Evolutionary conservation across 2,888 invertebrate genomes (phyloP).

Genomic region (Gnatocerus cornutus): DNA sequence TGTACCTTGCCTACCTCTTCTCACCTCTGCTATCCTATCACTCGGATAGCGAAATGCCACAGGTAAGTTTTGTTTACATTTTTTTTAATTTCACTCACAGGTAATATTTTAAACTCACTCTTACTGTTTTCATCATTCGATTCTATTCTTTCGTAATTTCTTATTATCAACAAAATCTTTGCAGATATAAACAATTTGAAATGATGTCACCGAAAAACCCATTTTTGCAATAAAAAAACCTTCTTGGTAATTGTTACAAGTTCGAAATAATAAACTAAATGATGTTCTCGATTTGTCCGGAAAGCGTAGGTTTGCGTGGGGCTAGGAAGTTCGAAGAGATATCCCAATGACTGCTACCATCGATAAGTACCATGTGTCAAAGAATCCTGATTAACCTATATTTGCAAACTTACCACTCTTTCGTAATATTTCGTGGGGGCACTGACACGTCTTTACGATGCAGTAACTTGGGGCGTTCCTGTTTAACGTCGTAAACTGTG

Average conservation of each 20-base stretch:
- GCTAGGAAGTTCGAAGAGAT: slow-evolving; percentile 42
- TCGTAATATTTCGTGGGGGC: slow-evolving; percentile 25
- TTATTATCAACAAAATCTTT: background rate
- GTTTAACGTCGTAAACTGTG: slow-evolving; percentile 22
- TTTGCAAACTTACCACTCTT: slow-evolving; percentile 29
- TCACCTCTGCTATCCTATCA: slow-evolving; percentile 59
- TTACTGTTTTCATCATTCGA: background rate
- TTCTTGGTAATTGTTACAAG: slow-evolving; percentile 19
- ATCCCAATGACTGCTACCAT: slow-evolving; percentile 23
- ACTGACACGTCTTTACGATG: slow-evolving; percentile 32
- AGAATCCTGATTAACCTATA: slow-evolving; percentile 42
- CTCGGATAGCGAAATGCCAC: slow-evolving; percentile 60
- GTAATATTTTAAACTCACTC: background rate
- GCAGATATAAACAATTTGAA: background rate
- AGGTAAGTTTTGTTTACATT: slow-evolving; percentile 61
- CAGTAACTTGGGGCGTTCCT: slow-evolving; percentile 12
- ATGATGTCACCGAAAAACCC: background rate
- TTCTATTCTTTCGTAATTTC: background rate
- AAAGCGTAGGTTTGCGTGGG: slow-evolving; percentile 48
- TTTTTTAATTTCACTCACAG: slow-evolving; percentile 30
- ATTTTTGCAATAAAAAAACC: slow-evolving; percentile 20
- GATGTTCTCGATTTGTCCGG: slow-evolving; percentile 34
- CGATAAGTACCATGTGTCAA: slow-evolving; percentile 32
- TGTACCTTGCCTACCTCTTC: slow-evolving; percentile 51
- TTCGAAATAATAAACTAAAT: slow-evolving; percentile 19